phyloP scores from a whole-genome alignment of 2,888 invertebrate genomes.

The Zygogramma bicolorata region DNA sequence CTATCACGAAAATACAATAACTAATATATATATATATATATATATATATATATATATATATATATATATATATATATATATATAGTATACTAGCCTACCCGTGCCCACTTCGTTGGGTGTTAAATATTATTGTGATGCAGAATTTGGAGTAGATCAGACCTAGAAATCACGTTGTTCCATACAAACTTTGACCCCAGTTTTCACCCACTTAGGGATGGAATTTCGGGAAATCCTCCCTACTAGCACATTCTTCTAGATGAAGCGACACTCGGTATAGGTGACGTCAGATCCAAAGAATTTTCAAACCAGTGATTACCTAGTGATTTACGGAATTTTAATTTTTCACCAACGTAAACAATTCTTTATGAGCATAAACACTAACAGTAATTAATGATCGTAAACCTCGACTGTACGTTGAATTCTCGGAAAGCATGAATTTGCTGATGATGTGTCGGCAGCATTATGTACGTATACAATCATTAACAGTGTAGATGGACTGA shows the following conservation, averaged over 20 bases:
- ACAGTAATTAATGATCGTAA: not conserved
- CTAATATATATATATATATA: no score
- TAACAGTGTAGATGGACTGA: not conserved
- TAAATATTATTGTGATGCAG: no score
- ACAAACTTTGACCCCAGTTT: no score
- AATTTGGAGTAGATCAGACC: no score
- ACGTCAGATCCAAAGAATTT: not conserved
- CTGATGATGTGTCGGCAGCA: not conserved
- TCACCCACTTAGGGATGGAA: no score
- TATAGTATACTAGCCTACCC: no score
- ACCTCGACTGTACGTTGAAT: slow-evolving; percentile 2
- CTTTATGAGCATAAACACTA: not conserved
- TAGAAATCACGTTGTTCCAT: no score
- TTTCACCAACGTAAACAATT: slow-evolving; percentile 14
- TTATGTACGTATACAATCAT: not conserved
- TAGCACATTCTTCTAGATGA: not conserved
- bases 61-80: no score
- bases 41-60: no score
- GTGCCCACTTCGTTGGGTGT: no score
- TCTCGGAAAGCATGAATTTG: not conserved
- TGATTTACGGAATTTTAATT: not conserved
- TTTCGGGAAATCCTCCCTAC: no score
- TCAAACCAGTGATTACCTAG: not conserved
- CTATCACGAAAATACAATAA: no score
- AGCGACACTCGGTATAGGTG: not conserved